phyloP scores from a whole-genome alignment of 2,797 vertebrate species.

The Eulemur mongoz region DNA sequence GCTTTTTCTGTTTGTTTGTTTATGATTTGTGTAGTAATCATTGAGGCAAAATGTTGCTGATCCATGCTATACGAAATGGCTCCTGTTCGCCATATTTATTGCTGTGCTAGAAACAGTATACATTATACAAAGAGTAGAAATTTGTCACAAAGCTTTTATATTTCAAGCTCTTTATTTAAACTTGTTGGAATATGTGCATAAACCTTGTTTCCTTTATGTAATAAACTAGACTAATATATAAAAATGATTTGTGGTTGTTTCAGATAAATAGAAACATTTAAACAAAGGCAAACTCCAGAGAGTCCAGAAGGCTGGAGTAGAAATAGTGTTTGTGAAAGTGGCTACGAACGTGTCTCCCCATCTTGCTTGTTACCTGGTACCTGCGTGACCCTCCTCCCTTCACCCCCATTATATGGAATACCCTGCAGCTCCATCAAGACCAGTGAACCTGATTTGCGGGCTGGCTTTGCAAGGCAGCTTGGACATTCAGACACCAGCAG shows the following conservation, averaged over 20 bases:
- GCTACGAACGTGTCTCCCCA: not conserved
- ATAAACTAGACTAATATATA: slow-evolving; percentile 67
- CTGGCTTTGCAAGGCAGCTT: not conserved
- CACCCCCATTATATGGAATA: not conserved
- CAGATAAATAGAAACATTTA: slow-evolving; percentile 10
- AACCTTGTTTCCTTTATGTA: slow-evolving; percentile 67
- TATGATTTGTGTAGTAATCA: slow-evolving; percentile 1
- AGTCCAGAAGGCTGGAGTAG: not conserved
- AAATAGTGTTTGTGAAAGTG: not conserved
- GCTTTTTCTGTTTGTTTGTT: not conserved
- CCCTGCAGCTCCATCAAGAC: not conserved
- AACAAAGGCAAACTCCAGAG: not conserved
- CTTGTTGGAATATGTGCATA: slow-evolving; percentile 36
- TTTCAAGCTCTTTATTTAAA: slow-evolving; percentile 67
- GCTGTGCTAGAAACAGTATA: not conserved
- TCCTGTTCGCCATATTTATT: slow-evolving; percentile 62
- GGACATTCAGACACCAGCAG: not conserved
- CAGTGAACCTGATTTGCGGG: not conserved
- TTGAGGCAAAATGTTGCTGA: slow-evolving; percentile 14
- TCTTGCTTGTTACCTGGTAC: not conserved
- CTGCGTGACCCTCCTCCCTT: not conserved
- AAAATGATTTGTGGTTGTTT: slow-evolving; percentile 50
- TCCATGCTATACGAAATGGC: slow-evolving; percentile 1
- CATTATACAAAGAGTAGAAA: slow-evolving; percentile 25
- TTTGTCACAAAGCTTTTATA: slow-evolving; percentile 64